Conservation (phyloP, 2,888 invertebrate genomes). For the Pseudococcus viburni region DNA sequence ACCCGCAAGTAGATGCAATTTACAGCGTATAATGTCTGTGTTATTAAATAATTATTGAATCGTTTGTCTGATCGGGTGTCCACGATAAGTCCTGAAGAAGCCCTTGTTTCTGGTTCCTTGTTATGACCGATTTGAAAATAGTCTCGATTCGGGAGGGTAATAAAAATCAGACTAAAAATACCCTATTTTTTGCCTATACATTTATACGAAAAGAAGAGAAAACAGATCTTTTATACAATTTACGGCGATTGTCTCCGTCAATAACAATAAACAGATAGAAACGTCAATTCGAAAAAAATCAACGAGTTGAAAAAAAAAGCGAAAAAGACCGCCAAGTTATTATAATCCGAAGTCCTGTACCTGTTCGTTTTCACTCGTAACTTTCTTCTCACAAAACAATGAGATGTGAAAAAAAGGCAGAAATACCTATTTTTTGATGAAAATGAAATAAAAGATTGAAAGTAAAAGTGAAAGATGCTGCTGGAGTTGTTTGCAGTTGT, state of each 20-base stretch:
- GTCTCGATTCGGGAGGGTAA: background rate
- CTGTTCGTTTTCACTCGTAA: background rate
- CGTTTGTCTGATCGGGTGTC: background rate
- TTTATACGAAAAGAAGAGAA: background rate
- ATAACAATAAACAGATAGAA: slow-evolving; percentile 11
- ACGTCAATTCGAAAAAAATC: slow-evolving; percentile 18
- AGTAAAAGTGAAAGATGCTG: background rate
- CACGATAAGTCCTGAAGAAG: background rate
- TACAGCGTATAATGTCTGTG: background rate
- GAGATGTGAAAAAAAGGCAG: background rate
- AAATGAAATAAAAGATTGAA: slow-evolving; percentile 11
- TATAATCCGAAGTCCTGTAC: slow-evolving; percentile 9
- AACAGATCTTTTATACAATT: slow-evolving; percentile 1
- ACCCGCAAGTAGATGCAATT: background rate
- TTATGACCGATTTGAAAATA: background rate
- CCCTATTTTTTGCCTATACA: background rate
- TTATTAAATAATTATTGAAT: background rate
- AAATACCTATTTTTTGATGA: background rate
- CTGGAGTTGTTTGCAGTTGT: background rate
- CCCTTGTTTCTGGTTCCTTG: too few species aligned
- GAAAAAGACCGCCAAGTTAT: background rate
- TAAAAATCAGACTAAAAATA: background rate
- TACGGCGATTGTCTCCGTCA: background rate
- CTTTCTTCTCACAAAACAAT: background rate
- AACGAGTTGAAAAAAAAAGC: slow-evolving; percentile 2